Percentiles rank a stretch among this genome's conserved stretches.
Conservation (phyloP, 37 sponge, comb jelly and placozoan genomes). For the Oscarella lobularis region DNA sequence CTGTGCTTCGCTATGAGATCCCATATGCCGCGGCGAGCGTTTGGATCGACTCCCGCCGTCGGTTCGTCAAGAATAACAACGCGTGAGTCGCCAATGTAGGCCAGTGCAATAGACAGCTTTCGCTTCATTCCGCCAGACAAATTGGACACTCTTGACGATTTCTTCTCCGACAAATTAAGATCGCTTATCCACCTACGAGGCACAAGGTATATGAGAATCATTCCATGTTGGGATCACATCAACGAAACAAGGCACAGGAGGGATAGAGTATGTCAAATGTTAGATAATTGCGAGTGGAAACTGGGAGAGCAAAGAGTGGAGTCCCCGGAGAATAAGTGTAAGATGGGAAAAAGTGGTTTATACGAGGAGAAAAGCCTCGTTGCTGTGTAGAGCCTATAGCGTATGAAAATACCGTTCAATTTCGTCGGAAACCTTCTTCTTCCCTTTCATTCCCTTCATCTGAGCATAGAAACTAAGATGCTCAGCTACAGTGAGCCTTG, state of each 20-base stretch:
- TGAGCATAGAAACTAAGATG: slow-evolving; percentile 80
- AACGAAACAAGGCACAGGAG: too few relatives aligned
- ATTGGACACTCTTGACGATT: slow-evolving; percentile 18
- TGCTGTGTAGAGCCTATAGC: too few relatives aligned
- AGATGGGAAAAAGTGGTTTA: too few relatives aligned
- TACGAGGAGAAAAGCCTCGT: too few relatives aligned
- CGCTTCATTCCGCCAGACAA: slow-evolving; percentile 86
- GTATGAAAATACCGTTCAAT: too few relatives aligned
- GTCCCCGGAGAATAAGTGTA: too few relatives aligned
- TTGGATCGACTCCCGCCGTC: slow-evolving; percentile 94
- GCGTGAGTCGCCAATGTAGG: slow-evolving; percentile 65
- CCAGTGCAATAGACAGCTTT: slow-evolving; percentile 75
- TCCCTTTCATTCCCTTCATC: slow-evolving; percentile 35
- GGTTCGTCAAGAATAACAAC: slow-evolving; percentile 95
- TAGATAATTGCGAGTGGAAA: too few relatives aligned
- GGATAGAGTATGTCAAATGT: too few relatives aligned
- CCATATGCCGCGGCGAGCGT: slow-evolving; percentile 89
- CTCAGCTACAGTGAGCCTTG: slow-evolving; percentile 81
- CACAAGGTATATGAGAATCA: too few relatives aligned
- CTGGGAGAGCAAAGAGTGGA: too few relatives aligned
- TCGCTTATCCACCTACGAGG: slow-evolving; percentile 36
- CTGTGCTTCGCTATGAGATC: slow-evolving; percentile 54
- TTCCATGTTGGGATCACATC: too few relatives aligned
- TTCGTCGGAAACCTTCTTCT: too few relatives aligned
- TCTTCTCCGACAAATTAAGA: slow-evolving; percentile 25